Conservation (phyloP, 2,797 vertebrate genomes). For the Melanogrammus aeglefinus region DNA sequence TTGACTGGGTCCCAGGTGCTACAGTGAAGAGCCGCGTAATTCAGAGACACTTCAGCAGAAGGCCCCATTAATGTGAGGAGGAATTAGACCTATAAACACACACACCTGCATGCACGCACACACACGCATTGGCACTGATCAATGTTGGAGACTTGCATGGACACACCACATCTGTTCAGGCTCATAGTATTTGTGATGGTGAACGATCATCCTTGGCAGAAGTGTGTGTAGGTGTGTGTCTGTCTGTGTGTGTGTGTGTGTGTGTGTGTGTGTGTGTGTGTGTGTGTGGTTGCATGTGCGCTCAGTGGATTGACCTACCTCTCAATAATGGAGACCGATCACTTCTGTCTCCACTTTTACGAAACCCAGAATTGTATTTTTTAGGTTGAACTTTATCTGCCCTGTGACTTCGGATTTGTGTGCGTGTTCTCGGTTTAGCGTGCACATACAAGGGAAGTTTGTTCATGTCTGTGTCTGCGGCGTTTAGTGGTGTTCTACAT, state of each 20-base stretch:
- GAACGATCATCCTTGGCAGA: slow-evolving; percentile 45
- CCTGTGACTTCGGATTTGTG: not conserved
- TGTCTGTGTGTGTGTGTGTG: slow-evolving; percentile 13
- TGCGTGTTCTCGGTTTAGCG: slow-evolving; percentile 2
- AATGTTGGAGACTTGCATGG: slow-evolving; percentile 48
- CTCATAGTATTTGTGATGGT: slow-evolving; percentile 26
- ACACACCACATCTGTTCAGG: slow-evolving; percentile 48
- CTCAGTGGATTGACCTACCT: slow-evolving; percentile 1
- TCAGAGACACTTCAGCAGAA: slow-evolving; percentile 74
- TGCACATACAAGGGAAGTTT: not conserved
- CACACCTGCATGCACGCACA: slow-evolving; percentile 28
- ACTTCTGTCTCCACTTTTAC: no score
- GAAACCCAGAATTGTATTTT: not conserved
- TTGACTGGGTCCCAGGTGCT: slow-evolving; percentile 70
- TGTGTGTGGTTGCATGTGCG: no score
- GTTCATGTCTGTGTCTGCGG: slow-evolving; percentile 19
- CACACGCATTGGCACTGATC: slow-evolving; percentile 44
- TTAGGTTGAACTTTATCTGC: not conserved
- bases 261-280: slow-evolving; percentile 21
- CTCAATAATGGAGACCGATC: slow-evolving; percentile 15
- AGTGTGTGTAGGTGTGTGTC: slow-evolving; percentile 20
- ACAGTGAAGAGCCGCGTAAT: slow-evolving; percentile 72
- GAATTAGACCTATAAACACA: slow-evolving; percentile 43
- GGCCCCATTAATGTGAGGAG: slow-evolving; percentile 75
- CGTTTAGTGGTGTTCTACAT: slow-evolving; percentile 30